Base-by-base conservation (phyloP, 2,113 vertebrate species). In the Condylura cristata region DNA sequence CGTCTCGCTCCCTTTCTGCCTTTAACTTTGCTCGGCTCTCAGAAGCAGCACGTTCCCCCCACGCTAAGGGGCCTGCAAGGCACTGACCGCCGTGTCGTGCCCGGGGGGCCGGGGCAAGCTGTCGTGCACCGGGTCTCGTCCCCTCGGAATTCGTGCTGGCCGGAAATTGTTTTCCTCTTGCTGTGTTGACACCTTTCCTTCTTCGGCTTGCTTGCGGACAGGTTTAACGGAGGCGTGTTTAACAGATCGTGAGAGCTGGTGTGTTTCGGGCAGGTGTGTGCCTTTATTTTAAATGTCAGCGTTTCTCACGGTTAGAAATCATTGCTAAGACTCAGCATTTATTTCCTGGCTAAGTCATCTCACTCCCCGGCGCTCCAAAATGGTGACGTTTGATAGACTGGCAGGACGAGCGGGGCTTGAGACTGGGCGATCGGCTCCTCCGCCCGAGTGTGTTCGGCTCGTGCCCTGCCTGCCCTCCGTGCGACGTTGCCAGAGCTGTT, bases 121-220 rank as follows among this genome's bases (percentile, higher is more conserved):
- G n/a, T n/a, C n/a, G n/a, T n/a, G n/a, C n/a, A n/a, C n/a, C n/a
- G n/a, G n/a, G n/a, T n/a, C n/a, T n/a, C n/a, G n/a, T n/a, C n/a
- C n/a, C n/a, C n/a, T n/a, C n/a, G n/a, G n/a, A n/a, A n/a, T n/a
- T n/a, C n/a, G n/a, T n/a, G n/a, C n/a, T n/a, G n/a, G n/a, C n/a
- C n/a, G 28, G 17, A 28, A 3, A 46, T 0, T 3, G 4, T 74
- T 56, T 9, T 68, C 16, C 0, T 72, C 24, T 16, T 28, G 18
- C 14, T 18, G 0, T 6, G 17, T 5, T 78, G 28, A 39, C 8
- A 9, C 28, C 12, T 41, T 37, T 44, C n/a, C 13, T 58, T 3
- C 8, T 63, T 18, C 16, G 16, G 10, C 78, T 86, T 86, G n/a
- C 76, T 39, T 74, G 74, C 86, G 30, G 22, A 17, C 14, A 46